Evolutionary conservation across 2,797 vertebrate genomes (phyloP).

Genomic region (Gymnoscopelus braueri): DNA sequence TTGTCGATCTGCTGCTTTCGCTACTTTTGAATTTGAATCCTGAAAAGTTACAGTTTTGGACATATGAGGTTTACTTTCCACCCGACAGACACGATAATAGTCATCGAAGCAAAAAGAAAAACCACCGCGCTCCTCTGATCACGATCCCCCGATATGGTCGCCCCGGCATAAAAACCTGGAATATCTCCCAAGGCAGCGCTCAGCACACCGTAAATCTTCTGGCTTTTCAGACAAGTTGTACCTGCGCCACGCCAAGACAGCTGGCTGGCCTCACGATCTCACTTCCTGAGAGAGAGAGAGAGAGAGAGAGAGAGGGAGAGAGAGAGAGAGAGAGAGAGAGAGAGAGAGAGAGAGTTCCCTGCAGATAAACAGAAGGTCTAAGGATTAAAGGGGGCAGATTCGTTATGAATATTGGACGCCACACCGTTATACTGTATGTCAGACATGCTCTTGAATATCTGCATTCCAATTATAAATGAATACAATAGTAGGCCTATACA

Average conservation of each 20-base stretch:
- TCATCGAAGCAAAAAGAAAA: conserved; percentile 41
- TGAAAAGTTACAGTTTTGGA: no score
- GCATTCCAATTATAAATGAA: no score
- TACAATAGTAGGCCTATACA: no score
- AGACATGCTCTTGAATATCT: no score
- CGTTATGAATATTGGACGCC: background rate
- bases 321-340: no score
- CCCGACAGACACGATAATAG: no score
- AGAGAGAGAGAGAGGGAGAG: no score
- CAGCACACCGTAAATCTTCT: conserved; percentile 23
- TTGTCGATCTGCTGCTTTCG: no score
- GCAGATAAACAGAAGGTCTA: no score
- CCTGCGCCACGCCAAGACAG: conserved; percentile 12
- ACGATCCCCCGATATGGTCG: conserved; percentile 11
- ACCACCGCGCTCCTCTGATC: conserved; percentile 14
- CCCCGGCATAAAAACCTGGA: conserved; percentile 45
- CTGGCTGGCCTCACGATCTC: conserved; percentile 47
- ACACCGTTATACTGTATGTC: background rate
- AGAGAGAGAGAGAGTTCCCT: no score
- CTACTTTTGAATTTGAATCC: no score
- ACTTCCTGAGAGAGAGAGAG: conserved; percentile 19
- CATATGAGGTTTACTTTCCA: no score
- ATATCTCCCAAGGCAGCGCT: conserved; percentile 39
- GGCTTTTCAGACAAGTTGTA: conserved; percentile 38
- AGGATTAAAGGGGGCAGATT: background rate